Conservation (phyloP, 2,113 vertebrate genomes). For the Gorsachius goisagi region DNA sequence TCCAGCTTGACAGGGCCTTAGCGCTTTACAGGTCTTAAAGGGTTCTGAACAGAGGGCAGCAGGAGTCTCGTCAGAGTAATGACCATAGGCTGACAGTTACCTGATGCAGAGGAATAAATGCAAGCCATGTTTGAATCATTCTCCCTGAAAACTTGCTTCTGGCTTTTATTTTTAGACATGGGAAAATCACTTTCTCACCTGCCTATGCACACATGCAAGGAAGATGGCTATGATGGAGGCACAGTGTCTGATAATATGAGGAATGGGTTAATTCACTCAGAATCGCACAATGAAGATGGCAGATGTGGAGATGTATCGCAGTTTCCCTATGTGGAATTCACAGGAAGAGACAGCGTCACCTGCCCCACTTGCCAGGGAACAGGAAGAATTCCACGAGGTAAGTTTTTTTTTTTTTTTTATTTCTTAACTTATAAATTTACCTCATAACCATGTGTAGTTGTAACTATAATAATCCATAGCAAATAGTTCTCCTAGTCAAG, state of each 20-base stretch:
- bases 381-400: conserved; percentile 95
- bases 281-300: conserved; percentile 78
- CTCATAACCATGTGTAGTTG: not conserved
- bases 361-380: conserved; percentile 98
- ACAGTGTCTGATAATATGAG: conserved; percentile 72
- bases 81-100: not conserved
- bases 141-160: not conserved
- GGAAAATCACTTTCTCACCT: conserved; percentile 89
- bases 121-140: not conserved
- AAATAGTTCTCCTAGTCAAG: not conserved
- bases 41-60: not conserved
- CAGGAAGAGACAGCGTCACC: conserved; percentile 94
- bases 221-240: conserved; percentile 78
- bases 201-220: conserved; percentile 78
- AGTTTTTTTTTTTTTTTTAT: not conserved
- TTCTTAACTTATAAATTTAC: not conserved
- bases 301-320: conserved; percentile 91
- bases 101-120: not conserved
- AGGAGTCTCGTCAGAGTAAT: not conserved
- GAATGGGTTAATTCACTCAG: conserved; percentile 70
- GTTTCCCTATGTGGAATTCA: conserved; percentile 98
- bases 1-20: not conserved
- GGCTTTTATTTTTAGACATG: conserved; percentile 74
- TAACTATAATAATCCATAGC: not conserved
- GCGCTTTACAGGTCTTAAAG: not conserved